Conservation (phyloP, 2,888 invertebrate species). For the Diachrysia chrysitis region DNA sequence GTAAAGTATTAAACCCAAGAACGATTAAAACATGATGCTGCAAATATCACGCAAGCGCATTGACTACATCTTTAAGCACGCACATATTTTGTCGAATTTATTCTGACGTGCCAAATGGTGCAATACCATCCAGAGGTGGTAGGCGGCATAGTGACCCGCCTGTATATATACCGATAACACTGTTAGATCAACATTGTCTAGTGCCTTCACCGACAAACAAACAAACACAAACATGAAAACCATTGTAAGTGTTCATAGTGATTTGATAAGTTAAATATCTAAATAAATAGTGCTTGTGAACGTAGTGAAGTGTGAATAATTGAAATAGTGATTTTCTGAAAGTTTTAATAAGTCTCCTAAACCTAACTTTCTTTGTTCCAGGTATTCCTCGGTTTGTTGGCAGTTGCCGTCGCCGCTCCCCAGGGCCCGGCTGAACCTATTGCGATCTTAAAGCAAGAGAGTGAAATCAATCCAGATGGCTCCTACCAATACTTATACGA, state of each 20-base stretch:
- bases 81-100: conserved; percentile 81
- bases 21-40: conserved; percentile 59
- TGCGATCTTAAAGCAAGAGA: conserved; percentile 88
- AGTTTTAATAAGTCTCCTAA: conserved; percentile 7
- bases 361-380: conserved; percentile 66
- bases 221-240: conserved; percentile 82
- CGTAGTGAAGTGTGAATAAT: conserved; percentile 44
- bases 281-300: conserved; percentile 55
- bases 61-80: conserved; percentile 68
- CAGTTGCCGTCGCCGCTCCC: conserved; percentile 79
- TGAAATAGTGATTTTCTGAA: conserved; percentile 24
- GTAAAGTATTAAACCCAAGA: conserved; percentile 46
- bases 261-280: conserved; percentile 54
- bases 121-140: conserved; percentile 83
- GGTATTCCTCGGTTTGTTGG: conserved; percentile 79
- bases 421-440: conserved; percentile 77
- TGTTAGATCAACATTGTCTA: conserved; percentile 85
- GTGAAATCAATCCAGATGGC: conserved; percentile 89
- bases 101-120: conserved; percentile 81
- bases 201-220: conserved; percentile 80
- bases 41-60: conserved; percentile 71
- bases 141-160: conserved; percentile 77
- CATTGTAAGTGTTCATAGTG: conserved; percentile 85
- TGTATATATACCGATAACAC: conserved; percentile 84
- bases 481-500: conserved; percentile 89